Percentiles rank a stretch among this genome's conserved stretches.
Evolutionary conservation across 2,113 vertebrate species (phyloP).

Genomic region (Lepisosteus oculatus): DNA sequence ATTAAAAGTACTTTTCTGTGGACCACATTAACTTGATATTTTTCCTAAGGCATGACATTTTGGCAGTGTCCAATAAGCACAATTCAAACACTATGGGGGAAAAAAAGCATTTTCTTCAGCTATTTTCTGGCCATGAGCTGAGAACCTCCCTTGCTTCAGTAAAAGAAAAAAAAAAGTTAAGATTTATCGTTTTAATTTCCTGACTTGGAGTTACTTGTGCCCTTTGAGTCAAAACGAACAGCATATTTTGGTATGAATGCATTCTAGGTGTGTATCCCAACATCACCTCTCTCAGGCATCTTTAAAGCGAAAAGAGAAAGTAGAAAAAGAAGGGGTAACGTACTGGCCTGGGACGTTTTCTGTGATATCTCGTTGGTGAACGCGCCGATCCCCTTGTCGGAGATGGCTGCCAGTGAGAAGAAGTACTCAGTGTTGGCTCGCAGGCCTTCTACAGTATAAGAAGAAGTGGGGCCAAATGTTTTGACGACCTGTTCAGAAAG

Average conservation of each 20-base stretch:
- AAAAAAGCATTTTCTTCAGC: too few species aligned
- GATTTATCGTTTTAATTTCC: slow-evolving; percentile 25
- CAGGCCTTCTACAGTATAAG: slow-evolving; percentile 83
- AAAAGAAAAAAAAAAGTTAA: slow-evolving; percentile 11
- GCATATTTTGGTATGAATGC: too few species aligned
- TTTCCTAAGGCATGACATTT: too few species aligned
- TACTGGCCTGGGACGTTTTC: slow-evolving; percentile 98
- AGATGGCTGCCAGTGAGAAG: slow-evolving; percentile 92
- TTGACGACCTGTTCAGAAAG: slow-evolving; percentile 71
- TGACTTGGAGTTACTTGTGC: background rate
- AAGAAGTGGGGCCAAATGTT: slow-evolving; percentile 78
- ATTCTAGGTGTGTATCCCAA: background rate
- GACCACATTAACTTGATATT: too few species aligned
- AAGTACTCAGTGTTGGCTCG: slow-evolving; percentile 90
- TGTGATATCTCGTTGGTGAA: slow-evolving; percentile 88
- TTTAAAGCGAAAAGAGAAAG: slow-evolving; percentile 5
- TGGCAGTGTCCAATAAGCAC: too few species aligned
- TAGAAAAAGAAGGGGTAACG: slow-evolving; percentile 70
- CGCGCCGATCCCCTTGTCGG: slow-evolving; percentile 87
- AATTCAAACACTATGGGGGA: too few species aligned
- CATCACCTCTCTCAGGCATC: background rate
- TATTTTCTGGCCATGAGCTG: too few species aligned
- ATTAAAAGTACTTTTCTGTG: too few species aligned
- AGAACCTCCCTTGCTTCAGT: too few species aligned
- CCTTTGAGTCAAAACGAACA: background rate